phyloP scores from a whole-genome alignment of 2,113 vertebrate species.

The Bambusicola thoracicus region DNA sequence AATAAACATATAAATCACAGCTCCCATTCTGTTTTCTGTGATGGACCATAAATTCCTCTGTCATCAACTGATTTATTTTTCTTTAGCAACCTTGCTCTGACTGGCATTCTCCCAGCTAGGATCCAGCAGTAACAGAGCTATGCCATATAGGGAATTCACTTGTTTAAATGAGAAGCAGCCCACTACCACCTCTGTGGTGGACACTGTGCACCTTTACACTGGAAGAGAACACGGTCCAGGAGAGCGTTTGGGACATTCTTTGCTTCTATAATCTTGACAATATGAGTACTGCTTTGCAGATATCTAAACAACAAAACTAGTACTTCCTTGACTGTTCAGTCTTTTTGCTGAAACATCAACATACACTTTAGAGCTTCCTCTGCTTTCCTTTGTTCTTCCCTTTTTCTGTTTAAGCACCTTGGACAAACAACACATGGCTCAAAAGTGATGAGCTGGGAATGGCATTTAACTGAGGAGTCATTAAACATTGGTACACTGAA shows the following conservation, averaged over 20 bases:
- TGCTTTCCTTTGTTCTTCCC: background rate
- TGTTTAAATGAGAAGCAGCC: conserved; percentile 15
- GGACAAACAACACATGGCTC: background rate
- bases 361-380: background rate
- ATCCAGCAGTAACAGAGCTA: conserved; percentile 39
- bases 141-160: background rate
- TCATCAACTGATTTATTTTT: conserved; percentile 57
- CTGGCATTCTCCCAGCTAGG: conserved; percentile 15
- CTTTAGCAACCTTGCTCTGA: conserved; percentile 47
- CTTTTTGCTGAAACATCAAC: background rate
- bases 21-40: conserved; percentile 29
- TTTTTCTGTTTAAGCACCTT: background rate
- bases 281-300: background rate
- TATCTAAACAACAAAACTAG: background rate
- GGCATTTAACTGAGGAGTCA: background rate
- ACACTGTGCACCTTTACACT: background rate
- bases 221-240: background rate
- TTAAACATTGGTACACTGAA: conserved; percentile 5
- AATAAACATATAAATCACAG: conserved; percentile 66
- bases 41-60: conserved; percentile 57
- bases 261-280: background rate
- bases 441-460: conserved; percentile 21
- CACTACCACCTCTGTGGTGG: background rate
- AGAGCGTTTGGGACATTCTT: background rate
- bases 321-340: background rate